Evolutionary conservation across 2,888 invertebrate species (phyloP), one percentile per base, ranked within the genome.

Genomic region (Iphiclides podalirius): DNA sequence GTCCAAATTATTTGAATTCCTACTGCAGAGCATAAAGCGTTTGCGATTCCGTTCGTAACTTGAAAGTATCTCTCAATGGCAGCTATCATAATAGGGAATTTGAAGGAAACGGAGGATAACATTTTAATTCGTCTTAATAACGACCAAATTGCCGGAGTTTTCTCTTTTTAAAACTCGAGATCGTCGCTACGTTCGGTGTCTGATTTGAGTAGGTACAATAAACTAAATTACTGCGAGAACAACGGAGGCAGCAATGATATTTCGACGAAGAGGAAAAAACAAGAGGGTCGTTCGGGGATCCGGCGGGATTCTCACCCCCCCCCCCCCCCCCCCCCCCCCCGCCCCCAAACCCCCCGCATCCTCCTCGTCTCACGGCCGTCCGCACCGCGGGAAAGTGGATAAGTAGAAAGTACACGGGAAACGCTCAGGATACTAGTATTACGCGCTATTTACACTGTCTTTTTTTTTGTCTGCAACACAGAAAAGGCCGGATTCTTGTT

Each of bases 241-340:
- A 77, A 76, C 73, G 66, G 66, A 54, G 60, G 71, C 72, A 73
- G 75, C 79, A 80, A 82, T 81, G 75, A 81, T 82, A 81, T 81
- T 84, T 79, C 71, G 73, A 77, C 70, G 70, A 64, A 72, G 73
- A 80, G 82, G 84, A 85, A 84, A 84, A 85, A 84, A 78, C 73
- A 78, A 77, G 75, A 77, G 76, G 80, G 79, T 75, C 76, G 78
- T 78, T 78, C 65, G 70, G 67, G 67, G 70, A 71, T 71, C 85
- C 83, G 73, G 64, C 68, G 84, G 82, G 83, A 82, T 78, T 82
- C 70, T 74, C 72, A 72, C 64, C 69, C 64, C 69, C 67, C 66
- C 66, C 73, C 72, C 71, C 63, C 68, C 6, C 64, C 70, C 67
- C 65, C 64, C 70, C 73, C 72, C 72, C 63, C 69, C 65, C 70